Conservation (phyloP, 2,888 invertebrate species). For the Leucoma salicis region DNA sequence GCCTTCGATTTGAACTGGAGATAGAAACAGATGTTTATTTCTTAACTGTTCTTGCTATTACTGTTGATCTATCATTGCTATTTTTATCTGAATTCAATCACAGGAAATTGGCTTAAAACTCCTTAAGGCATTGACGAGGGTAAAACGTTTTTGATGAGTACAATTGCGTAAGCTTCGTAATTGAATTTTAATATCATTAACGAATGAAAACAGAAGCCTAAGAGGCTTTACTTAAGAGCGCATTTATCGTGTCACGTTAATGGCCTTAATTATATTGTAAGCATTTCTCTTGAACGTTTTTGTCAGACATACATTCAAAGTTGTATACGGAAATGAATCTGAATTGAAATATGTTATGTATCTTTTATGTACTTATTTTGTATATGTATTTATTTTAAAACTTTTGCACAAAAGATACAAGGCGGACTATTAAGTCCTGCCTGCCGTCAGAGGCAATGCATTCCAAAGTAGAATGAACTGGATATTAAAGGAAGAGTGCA, state of each 20-base stretch:
- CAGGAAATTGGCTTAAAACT: conserved; percentile 17
- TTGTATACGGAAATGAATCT: no score
- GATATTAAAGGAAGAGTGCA: no score
- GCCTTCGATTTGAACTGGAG: no score
- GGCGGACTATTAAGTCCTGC: no score
- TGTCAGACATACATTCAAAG: no score
- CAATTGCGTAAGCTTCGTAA: background rate
- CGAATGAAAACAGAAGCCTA: background rate
- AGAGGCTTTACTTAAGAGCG: background rate
- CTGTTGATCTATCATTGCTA: no score
- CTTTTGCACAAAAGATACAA: no score
- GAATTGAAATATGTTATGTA: background rate
- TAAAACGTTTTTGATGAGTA: background rate
- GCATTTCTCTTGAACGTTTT: background rate
- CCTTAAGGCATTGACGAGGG: background rate
- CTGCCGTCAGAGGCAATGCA: no score
- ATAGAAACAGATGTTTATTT: no score
- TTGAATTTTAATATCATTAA: background rate
- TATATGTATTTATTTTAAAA: background rate
- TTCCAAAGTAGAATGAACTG: no score
- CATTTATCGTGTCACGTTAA: background rate
- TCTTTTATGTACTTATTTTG: background rate
- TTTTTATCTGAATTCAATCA: conserved; percentile 1
- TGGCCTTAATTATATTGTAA: background rate
- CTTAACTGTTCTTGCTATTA: no score